phyloP scores from a whole-genome alignment of 1,140 invertebrate species.

The Aporrectodea caliginosa region DNA sequence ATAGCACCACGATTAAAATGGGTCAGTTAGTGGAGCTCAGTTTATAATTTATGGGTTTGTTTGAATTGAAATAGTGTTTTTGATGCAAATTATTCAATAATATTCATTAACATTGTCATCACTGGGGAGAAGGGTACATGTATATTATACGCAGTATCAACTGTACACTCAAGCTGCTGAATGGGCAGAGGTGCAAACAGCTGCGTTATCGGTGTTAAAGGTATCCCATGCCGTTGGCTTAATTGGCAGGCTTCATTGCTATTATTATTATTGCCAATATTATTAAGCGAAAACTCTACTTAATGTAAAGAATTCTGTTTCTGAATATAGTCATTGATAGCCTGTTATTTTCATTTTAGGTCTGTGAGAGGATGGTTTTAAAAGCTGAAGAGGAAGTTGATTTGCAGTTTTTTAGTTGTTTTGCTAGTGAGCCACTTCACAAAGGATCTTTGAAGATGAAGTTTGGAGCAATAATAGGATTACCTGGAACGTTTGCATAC shows the following conservation, averaged over 20 bases:
- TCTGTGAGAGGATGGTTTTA: conserved; percentile 59
- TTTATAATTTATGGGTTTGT: no score
- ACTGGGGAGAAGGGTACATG: no score
- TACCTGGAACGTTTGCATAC: conserved; percentile 65
- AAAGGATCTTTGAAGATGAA: conserved; percentile 55
- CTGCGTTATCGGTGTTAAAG: no score
- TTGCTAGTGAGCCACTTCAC: conserved; percentile 64
- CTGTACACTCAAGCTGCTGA: no score
- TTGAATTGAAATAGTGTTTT: no score
- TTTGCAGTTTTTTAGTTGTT: conserved; percentile 62
- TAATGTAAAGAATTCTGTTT: background rate
- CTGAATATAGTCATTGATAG: background rate
- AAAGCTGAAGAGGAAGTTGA: conserved; percentile 44
- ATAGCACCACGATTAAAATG: no score
- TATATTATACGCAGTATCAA: no score
- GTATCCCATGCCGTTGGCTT: no score
- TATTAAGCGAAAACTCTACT: background rate
- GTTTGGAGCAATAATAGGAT: conserved; percentile 63
- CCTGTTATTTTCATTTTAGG: conserved; percentile 42
- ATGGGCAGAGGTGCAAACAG: no score
- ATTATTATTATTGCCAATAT: background rate
- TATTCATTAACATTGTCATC: no score
- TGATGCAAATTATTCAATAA: no score
- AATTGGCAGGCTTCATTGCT: background rate
- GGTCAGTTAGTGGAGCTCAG: no score